A percentile compares a stretch with the other conserved stretches of the same genome.
Evolutionary conservation across 2,888 invertebrate species (phyloP).

Genomic region (Oxytorus armatus): DNA sequence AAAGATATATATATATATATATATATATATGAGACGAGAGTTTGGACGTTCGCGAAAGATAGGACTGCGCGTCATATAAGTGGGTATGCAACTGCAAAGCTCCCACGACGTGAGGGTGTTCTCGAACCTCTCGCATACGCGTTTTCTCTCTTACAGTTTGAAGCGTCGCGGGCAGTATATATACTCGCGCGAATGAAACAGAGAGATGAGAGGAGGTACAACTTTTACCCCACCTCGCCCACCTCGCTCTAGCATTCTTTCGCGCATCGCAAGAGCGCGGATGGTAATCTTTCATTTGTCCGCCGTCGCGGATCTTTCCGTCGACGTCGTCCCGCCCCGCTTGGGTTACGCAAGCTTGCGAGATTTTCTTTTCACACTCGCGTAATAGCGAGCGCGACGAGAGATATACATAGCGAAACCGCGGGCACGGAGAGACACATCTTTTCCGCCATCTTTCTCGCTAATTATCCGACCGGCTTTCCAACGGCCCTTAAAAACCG

Average conservation of each 20-base stretch:
- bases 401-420: neutral
- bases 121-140: constrained; percentile 30
- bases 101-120: constrained; percentile 32
- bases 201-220: constrained; percentile 6
- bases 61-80: constrained; percentile 17
- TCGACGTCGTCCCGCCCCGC: constrained; percentile 15
- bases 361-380: constrained; percentile 76
- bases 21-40: constrained; percentile 8
- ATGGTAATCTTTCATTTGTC: constrained; percentile 75
- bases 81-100: constrained; percentile 53
- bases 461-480: constrained; percentile 79
- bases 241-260: neutral
- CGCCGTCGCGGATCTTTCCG: constrained; percentile 69
- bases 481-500: constrained; percentile 69
- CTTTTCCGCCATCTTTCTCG: constrained; percentile 76
- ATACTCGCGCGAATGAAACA: constrained; percentile 26
- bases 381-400: neutral
- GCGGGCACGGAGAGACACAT: constrained; percentile 68
- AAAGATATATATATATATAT: too few relatives aligned
- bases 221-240: constrained; percentile 24
- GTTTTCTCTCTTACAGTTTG: constrained; percentile 37
- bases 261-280: constrained; percentile 41
- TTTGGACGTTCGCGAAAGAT: constrained; percentile 30
- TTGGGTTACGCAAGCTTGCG: constrained; percentile 63
- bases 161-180: constrained; percentile 3